phyloP scores from a whole-genome alignment of 2,797 vertebrate genomes.

The Poliocrania exsul region DNA sequence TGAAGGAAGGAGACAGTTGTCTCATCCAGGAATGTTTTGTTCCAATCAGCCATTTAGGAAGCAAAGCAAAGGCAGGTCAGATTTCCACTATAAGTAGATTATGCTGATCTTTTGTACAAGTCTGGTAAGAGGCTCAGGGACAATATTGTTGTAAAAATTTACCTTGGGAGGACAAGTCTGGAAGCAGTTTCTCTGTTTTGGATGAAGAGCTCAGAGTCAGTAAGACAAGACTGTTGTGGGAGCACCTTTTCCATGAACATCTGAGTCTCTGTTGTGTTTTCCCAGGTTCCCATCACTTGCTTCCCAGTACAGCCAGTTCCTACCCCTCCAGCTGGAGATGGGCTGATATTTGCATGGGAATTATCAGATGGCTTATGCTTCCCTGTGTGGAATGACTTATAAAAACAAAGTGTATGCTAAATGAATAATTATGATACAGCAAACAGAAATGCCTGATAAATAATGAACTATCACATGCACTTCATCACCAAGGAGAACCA shows the following conservation, averaged over 20 bases:
- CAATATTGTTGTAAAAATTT: neutral
- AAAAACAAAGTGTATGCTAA: neutral
- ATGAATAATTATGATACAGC: neutral
- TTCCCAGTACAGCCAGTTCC: neutral
- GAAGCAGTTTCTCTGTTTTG: neutral
- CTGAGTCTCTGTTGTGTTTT: neutral
- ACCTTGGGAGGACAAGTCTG: neutral
- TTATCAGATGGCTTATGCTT: neutral
- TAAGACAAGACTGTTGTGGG: neutral
- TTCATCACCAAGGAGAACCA: neutral
- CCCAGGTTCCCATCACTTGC: neutral
- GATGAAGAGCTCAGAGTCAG: neutral
- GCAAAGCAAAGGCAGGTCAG: neutral
- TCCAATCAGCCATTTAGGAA: neutral
- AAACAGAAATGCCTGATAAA: neutral
- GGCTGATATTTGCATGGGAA: neutral
- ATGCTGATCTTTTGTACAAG: neutral
- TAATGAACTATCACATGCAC: rapidly evolving
- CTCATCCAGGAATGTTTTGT: neutral
- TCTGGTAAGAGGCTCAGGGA: neutral
- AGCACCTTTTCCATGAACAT: neutral
- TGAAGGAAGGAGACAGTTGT: neutral
- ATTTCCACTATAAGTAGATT: neutral
- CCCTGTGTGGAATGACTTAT: neutral
- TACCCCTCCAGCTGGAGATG: neutral